Evolutionary conservation across 2,113 vertebrate genomes (phyloP), one percentile per base, ranked within the genome.

Genomic region (Myxocyprinus asiaticus): DNA sequence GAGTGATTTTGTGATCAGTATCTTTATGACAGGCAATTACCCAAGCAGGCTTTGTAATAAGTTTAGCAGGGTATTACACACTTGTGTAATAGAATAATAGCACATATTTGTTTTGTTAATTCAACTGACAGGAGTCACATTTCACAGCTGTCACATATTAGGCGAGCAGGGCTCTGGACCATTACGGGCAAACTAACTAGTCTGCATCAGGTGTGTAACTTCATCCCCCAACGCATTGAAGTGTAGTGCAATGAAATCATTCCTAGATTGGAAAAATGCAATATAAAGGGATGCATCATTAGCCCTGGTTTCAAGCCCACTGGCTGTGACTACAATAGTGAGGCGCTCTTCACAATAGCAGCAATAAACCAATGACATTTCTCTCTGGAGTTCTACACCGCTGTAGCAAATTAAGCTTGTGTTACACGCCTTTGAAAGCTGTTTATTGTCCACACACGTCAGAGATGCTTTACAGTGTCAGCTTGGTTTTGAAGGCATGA

Each of bases 341-440:
- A 81, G 78, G 70, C 82, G 81, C 83, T 83, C 81, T 59, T 64
- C 86, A 81, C 83, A 82, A 86, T 85, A 86, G 88, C 81, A 74
- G 69, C 85, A 81, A 66, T 83, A 67, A 88, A 83, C 44, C 76
- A 72, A 75, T 71, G 72, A 76, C 74, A 56, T 75, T 80, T 84
- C 63, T 63, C 61, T 0, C 84, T 48, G 71, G 76, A 67, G 79
- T 67, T 83, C 44, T 11, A 43, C 85, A 86, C 83, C 61, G 67
- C 80, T 76, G 50, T 80, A 83, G 77, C 76, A 88, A 84, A 85
- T 87, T 76, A 69, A 80, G 67, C 76, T 69, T 58, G 72, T 81
- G 78, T 78, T 64, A 83, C 82, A 65, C 14, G 17, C 74, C 81
- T 73, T 56, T 73, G 58, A 58, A 47, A 64, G 10, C 3, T 22